Percentiles rank a stretch among this genome's conserved stretches.
phyloP scores from a whole-genome alignment of 1,140 invertebrate species.

The Cylas formicarius region DNA sequence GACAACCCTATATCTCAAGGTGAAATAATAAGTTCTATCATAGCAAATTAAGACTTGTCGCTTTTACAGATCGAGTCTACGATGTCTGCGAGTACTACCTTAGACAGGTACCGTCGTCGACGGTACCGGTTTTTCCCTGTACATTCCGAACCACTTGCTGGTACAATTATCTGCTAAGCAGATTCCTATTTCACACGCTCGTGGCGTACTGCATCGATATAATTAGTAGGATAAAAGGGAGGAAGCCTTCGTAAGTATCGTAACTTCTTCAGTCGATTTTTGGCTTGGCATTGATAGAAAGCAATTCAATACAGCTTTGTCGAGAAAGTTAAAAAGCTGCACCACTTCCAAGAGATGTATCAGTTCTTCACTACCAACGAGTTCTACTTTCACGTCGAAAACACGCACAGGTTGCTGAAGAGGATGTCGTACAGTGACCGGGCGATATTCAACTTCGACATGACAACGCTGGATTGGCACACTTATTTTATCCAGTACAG shows the following conservation, averaged over 20 bases:
- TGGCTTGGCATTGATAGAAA: background rate
- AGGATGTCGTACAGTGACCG: constrained; percentile 54
- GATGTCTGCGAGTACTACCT: background rate
- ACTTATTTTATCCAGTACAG: constrained; percentile 52
- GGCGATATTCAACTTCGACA: constrained; percentile 52
- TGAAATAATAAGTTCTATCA: too few relatives aligned
- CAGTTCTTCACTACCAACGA: constrained; percentile 63
- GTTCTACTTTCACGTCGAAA: constrained; percentile 65
- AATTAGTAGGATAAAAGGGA: constrained; percentile 46
- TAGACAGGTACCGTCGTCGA: constrained; percentile 8
- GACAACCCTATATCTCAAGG: too few relatives aligned
- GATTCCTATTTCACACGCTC: constrained; percentile 50
- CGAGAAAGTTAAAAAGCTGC: constrained; percentile 64
- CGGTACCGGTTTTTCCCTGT: constrained; percentile 23
- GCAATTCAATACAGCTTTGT: constrained; percentile 52
- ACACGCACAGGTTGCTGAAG: constrained; percentile 53
- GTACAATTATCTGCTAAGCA: constrained; percentile 36
- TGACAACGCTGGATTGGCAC: constrained; percentile 51
- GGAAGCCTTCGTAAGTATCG: constrained; percentile 51
- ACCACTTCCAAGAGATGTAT: constrained; percentile 60
- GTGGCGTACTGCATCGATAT: constrained; percentile 52
- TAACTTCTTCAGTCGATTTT: background rate
- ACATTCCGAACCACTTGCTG: constrained; percentile 19
- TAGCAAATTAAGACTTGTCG: too few relatives aligned
- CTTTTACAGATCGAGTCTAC: constrained; percentile 10